phyloP scores from a whole-genome alignment of 2,888 invertebrate species.

The Leucoma salicis region DNA sequence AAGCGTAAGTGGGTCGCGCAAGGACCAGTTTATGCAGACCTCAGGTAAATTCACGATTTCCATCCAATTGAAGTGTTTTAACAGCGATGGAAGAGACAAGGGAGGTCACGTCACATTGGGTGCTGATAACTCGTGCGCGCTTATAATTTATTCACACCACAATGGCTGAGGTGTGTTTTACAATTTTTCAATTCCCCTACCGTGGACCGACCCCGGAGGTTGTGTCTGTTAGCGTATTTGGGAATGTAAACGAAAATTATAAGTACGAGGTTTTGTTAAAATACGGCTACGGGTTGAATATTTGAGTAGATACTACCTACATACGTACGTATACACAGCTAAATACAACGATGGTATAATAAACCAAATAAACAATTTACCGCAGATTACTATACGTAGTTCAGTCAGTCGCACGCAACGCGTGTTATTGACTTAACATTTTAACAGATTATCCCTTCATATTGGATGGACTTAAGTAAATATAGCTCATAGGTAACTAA shows the following conservation, averaged over 20 bases:
- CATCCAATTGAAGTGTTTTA: conserved; percentile 36
- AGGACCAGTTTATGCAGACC: conserved; percentile 49
- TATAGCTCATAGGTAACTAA: conserved; percentile 8
- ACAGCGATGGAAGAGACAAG: conserved; percentile 37
- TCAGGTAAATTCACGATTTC: conserved; percentile 48
- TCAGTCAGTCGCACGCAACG: conserved; percentile 1
- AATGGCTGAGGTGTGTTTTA: conserved; percentile 64
- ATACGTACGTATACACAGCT: conserved; percentile 6
- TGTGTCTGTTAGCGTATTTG: conserved; percentile 40
- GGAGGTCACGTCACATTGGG: conserved; percentile 45
- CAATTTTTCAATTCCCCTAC: conserved; percentile 60
- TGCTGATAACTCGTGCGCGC: conserved; percentile 56
- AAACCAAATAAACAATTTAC: conserved; percentile 12
- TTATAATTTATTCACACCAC: conserved; percentile 75
- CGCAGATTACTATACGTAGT: conserved; percentile 8
- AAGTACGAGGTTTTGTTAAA: conserved; percentile 35
- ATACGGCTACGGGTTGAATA: conserved; percentile 34
- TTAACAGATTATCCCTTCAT: conserved; percentile 16
- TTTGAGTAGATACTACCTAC: conserved; percentile 31
- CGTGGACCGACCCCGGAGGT: conserved; percentile 35
- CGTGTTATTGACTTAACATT: conserved; percentile 13
- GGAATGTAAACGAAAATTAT: conserved; percentile 39
- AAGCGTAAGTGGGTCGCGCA: conserved; percentile 65
- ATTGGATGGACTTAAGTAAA: conserved; percentile 15
- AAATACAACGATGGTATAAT: conserved; percentile 18